Conservation (phyloP, 2,797 vertebrate species). For the Peromyscus aztecus region DNA sequence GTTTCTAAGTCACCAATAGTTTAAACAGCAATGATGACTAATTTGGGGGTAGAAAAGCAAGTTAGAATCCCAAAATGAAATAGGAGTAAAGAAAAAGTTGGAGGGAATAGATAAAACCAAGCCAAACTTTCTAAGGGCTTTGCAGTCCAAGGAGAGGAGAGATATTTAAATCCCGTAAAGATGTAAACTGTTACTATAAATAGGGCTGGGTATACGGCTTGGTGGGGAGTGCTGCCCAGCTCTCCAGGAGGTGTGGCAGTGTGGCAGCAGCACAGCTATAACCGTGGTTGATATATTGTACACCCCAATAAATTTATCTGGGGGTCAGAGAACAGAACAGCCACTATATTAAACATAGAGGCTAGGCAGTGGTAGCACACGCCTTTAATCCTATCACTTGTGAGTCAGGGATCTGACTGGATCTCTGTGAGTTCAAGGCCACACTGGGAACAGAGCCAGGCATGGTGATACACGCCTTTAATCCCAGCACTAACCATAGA, state of each 20-base stretch:
- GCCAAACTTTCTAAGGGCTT: not conserved
- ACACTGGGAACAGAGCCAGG: no score
- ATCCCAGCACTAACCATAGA: no score
- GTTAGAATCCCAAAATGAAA: conserved; percentile 32
- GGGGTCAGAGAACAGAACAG: no score
- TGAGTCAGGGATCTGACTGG: no score
- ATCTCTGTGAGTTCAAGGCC: no score
- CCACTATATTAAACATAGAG: no score
- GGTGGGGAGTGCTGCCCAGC: not conserved
- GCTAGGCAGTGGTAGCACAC: no score
- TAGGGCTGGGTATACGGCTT: not conserved
- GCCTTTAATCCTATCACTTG: no score
- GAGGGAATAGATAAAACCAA: conserved; percentile 4
- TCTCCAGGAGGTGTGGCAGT: not conserved
- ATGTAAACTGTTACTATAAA: not conserved
- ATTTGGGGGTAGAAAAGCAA: conserved; percentile 22
- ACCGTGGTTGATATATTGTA: no score
- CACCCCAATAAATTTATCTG: no score
- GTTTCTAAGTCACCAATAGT: not conserved
- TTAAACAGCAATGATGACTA: not conserved
- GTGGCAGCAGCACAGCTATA: not conserved
- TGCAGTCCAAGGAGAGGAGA: not conserved
- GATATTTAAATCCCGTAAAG: conserved; percentile 35
- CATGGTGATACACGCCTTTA: no score
- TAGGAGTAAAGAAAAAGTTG: not conserved